These are phyloP conservation scores for Mythimna vitellina DNA, from an alignment of 2,888 invertebrate genomes.

Conservation along the genomic window DNA sequence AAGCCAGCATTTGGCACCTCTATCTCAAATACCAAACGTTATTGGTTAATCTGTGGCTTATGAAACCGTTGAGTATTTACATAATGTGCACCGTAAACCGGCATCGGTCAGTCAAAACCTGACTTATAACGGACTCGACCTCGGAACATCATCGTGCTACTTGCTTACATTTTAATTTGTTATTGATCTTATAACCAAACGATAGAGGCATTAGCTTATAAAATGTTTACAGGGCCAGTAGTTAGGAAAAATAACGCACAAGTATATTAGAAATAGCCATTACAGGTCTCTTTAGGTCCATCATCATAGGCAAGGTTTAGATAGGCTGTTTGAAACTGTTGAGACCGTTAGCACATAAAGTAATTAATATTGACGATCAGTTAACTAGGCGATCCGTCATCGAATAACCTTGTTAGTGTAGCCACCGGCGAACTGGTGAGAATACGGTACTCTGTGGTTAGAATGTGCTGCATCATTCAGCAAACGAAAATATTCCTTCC, in stretches of 20 bases:
- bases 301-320: background rate
- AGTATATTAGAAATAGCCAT: background rate
- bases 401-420: conserved; percentile 38
- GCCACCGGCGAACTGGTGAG: conserved; percentile 13
- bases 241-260: background rate
- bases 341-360: conserved; percentile 7
- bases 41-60: conserved; percentile 54
- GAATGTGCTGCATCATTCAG: conserved; percentile 35
- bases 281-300: background rate
- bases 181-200: conserved; percentile 14
- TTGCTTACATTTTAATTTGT: conserved; percentile 47
- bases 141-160: conserved; percentile 58
- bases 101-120: conserved; percentile 66
- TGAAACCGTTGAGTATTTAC: conserved; percentile 58
- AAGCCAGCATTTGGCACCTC: conserved; percentile 18
- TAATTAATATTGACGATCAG: conserved; percentile 46
- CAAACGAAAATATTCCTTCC: conserved; percentile 20
- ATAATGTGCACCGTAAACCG: conserved; percentile 56
- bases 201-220: conserved; percentile 15
- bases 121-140: conserved; percentile 70
- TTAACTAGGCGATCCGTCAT: conserved; percentile 36
- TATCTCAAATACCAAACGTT: conserved; percentile 35
- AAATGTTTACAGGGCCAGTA: conserved; percentile 10
- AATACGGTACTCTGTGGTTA: conserved; percentile 43
- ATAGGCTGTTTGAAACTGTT: conserved; percentile 7